Evolutionary conservation across 2,113 vertebrate genomes (phyloP), one percentile per base, ranked within the genome.

Genomic region (Lagopus leucura): DNA sequence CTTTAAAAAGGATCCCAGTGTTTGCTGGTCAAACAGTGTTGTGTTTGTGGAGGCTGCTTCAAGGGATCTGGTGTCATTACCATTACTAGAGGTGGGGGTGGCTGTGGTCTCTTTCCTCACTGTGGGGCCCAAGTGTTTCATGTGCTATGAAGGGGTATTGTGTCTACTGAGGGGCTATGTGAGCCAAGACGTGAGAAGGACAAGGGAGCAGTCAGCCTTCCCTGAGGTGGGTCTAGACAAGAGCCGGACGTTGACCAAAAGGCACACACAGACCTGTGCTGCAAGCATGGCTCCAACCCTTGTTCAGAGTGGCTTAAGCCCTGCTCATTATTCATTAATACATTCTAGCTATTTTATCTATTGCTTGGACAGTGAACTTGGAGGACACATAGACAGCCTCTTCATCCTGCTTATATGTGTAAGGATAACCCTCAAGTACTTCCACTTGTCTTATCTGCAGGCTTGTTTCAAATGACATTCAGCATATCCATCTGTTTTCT

Each of bases 91-190:
- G 5, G 89, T 73, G 93, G 85, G 72, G 82, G 3, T 94, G 91
- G 95, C 95, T 91, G 85, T 91, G 65, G 84, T 82, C 88, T 94
- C 95, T 96, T 73, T 92, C 88, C 92, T 96, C 92, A 16, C 0
- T 1, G 36, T 40, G 61, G 36, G 36, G 38, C 16, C 16, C 16
- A 38, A 18, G 36, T 40, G 10, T 25, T 63, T 63, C 24, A 27
- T 36, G 24, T 38, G 34, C 15, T 63, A 5, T 64, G 36, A 40
- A 64, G 36, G 36, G 16, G 16, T 11, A 54, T 86, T 94, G 28
- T 96, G 69, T 89, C 72, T 95, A 63, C 76, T 40, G 57, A 55
- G 32, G 47, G n/a, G 15, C 64, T 84, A 36, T 0, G 2, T 36
- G 74, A 94, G 50, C 47, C 27, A 30, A 40, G 77, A 78, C 7